Conservation (phyloP, 2,797 vertebrate species). For the Neopelma chrysocephalum region DNA sequence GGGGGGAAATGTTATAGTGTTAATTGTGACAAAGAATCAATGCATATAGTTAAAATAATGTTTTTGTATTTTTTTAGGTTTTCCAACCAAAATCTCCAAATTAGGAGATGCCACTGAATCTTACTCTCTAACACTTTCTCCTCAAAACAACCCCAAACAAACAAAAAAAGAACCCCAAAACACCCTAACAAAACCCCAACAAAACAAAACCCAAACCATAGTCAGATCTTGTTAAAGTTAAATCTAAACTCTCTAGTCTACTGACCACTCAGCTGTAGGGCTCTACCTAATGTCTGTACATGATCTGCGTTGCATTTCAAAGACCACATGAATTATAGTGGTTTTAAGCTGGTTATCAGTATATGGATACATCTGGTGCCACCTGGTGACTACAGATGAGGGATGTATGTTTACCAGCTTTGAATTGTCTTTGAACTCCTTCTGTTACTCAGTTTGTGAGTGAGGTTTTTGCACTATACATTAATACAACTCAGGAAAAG, state of each 20-base stretch:
- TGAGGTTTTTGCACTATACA: background rate
- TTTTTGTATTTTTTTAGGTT: background rate
- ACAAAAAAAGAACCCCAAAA: too few species aligned
- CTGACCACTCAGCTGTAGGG: background rate
- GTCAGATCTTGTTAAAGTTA: background rate
- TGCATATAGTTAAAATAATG: background rate
- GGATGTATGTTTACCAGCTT: background rate
- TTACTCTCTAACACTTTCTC: background rate
- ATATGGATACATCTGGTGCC: background rate
- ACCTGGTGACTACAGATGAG: background rate
- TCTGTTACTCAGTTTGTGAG: background rate
- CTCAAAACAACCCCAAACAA: background rate
- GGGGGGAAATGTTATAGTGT: background rate
- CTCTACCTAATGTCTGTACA: rapidly evolving
- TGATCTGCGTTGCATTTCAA: background rate
- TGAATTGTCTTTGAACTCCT: background rate
- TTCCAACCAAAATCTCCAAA: background rate
- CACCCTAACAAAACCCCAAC: background rate
- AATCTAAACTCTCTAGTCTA: background rate
- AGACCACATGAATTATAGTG: background rate
- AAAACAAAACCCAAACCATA: background rate
- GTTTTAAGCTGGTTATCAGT: background rate
- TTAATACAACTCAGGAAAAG: background rate
- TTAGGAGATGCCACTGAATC: background rate
- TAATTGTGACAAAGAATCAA: background rate